Base-by-base conservation (phyloP, 2,113 vertebrate species). In the Caretta caretta region DNA sequence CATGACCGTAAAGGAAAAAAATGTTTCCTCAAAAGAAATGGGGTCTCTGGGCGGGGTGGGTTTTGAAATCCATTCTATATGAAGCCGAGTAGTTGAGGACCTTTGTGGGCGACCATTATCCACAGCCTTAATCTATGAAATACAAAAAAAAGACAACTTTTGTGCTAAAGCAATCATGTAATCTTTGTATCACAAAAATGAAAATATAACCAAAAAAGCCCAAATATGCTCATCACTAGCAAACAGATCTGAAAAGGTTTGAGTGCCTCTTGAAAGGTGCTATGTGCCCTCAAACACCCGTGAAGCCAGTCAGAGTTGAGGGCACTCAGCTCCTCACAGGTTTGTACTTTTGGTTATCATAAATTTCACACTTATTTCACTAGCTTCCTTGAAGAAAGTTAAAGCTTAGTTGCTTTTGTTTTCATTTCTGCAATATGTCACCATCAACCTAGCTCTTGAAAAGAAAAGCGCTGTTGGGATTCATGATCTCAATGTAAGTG, bases 91-190 rank as follows among this genome's bases (percentile, higher is more conserved):
- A 50, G 98, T 99, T 53, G 99, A 99, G 3, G 99, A 99, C 89
- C 99, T 99, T 97, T 99, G 99, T 92, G 99, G 99, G 4, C 99
- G 99, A 10, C 99, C 99, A 46, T 99, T 99, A 98, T 99, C 99
- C 84, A 99, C 99, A 22, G 99, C 99, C 98, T 99, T 99, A 95
- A 99, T 99, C 99, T 99, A 95, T 79, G 92, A 96, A 97, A 97
- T 5, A 87, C 1, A 22, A 35, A 35, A 48, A 42, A 97, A 91
- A 97, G 42, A 91, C 53, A 94, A 79, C 27, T 90, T 93, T 97
- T 89, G 96, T 86, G 82, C 57, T 89, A 38, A 86, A 42, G 90
- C 56, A 31, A 86, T 53, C 85, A 93, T 79, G 84, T 82, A 95
- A 56, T 87, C 83, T 92, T 49, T 90, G 84, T 94, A 93, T 79